Evolutionary conservation across 2,888 invertebrate species (phyloP), one percentile per base, ranked within the genome.

Genomic region (Megamerina dolium): DNA sequence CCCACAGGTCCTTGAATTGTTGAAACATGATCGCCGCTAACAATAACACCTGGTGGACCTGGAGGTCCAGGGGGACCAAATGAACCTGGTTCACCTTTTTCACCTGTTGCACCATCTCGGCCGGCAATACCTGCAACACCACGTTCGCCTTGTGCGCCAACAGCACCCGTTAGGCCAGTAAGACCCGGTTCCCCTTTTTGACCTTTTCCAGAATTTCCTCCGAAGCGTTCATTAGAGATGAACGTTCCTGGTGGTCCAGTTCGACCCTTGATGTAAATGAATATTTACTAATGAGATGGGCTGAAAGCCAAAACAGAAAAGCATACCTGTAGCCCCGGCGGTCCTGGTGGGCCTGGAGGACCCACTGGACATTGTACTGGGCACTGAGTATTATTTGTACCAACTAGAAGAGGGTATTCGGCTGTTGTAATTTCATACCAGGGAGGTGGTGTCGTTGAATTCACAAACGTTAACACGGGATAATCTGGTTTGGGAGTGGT

Each of bases 1-100:
- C 82, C 82, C 2, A 78, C 77, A 5, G 77, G 76, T 23, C 82
- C 82, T 58, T 70, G 73, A 6, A 23, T 6, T 23, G 6, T 23
- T 10, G 23, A 8, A 8, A 23, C 10, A 23, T 23, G 8, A 23
- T 18, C 16, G 8, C 19, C 14, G 2, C 16, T 20, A 14, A 21
- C 34, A 13, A 40, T 13, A 39, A 33, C 21, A 10, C 48, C 49
- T 19, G 37, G 38, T 9, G 21, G 43, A 14, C 52, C 51, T 17
- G 32, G 35, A 12, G 16, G 46, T 0, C 58, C 58, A 9, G 35
- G 27, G 3, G n/a, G 14, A n/a, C 48, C 36, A 2, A 9, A 14
- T 4, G 20, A 9, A 2, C 49, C 49, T 2, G 9, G n/a, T 9
- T 48, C 45, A 10, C 48, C 50, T 37, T 39, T 48, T 3, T 20